These are phyloP conservation scores for Agrotis puta DNA, from an alignment of 2,888 invertebrate species.

Conservation along the genomic window DNA sequence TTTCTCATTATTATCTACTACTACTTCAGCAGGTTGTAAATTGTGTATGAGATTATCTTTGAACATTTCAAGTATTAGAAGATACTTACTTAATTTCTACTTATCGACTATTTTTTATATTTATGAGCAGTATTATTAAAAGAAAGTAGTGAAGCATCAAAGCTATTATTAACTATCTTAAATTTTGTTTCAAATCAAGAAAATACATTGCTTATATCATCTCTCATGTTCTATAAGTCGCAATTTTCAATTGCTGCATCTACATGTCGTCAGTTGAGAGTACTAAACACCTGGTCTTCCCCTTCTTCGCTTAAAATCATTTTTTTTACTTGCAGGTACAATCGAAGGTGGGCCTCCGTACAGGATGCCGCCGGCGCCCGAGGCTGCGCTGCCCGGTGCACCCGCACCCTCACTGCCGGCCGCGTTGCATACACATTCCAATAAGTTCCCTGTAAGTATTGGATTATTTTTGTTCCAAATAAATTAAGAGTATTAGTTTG, in stretches of 20 bases:
- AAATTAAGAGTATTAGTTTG: no score
- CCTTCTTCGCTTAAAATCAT: neutral
- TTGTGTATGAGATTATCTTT: constrained; percentile 35
- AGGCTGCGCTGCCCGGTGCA: constrained; percentile 90
- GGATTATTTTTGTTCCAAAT: neutral
- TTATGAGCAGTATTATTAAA: neutral
- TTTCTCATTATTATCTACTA: constrained; percentile 51
- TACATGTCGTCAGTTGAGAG: neutral
- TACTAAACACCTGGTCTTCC: neutral
- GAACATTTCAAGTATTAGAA: neutral
- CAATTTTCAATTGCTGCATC: no score
- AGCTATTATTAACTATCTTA: neutral
- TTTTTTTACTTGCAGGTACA: constrained; percentile 73
- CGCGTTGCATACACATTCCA: constrained; percentile 94
- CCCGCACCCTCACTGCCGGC: constrained; percentile 86
- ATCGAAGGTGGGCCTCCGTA: constrained; percentile 88
- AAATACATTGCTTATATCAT: no score
- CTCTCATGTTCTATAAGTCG: no score
- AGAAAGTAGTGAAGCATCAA: neutral
- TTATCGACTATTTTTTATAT: neutral
- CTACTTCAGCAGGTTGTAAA: constrained; percentile 23
- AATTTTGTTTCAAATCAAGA: neutral
- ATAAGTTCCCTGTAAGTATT: constrained; percentile 94
- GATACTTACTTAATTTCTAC: neutral
- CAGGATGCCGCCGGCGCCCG: constrained; percentile 93